phyloP scores from a whole-genome alignment of 2,888 invertebrate genomes.

The Pseudeuparius sepicola region DNA sequence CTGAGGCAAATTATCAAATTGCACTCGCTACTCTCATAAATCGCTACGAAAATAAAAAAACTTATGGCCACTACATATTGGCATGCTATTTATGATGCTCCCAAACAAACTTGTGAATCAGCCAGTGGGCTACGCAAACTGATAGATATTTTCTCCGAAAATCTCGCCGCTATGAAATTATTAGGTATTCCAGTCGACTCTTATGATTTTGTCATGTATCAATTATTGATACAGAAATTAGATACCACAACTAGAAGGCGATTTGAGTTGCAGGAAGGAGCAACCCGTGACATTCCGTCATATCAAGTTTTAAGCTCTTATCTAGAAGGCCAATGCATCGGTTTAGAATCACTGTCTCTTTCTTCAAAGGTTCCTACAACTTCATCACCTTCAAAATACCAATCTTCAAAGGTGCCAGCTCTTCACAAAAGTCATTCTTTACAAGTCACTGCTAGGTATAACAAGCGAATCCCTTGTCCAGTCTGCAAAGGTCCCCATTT shows the following conservation, averaged over 20 bases:
- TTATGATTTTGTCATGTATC: conserved; percentile 1
- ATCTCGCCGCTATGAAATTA: conserved; percentile 1
- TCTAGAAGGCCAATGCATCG: conserved; percentile 4
- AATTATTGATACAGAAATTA: conserved; percentile 6
- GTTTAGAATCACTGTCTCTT: conserved; percentile 4
- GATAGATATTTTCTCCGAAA: conserved; percentile 4
- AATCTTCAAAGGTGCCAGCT: no score
- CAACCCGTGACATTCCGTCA: neutral
- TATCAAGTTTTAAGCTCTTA: neutral
- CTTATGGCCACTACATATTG: conserved; percentile 4
- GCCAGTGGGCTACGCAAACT: conserved; percentile 1
- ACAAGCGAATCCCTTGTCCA: no score
- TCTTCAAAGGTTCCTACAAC: neutral
- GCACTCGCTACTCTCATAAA: conserved; percentile 5
- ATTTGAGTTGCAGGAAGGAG: conserved; percentile 2
- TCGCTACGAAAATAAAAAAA: conserved; percentile 3
- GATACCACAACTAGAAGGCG: conserved; percentile 1
- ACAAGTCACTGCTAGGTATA: no score
- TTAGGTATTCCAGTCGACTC: neutral
- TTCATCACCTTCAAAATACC: neutral
- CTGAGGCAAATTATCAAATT: conserved; percentile 5
- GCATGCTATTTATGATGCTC: conserved; percentile 1
- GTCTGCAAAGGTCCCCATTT: no score
- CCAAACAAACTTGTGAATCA: neutral
- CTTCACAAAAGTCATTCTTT: no score